A percentile compares a stretch with the other conserved stretches of the same genome.
Conservation (phyloP, 2,113 vertebrate genomes). For the Gorsachius goisagi region DNA sequence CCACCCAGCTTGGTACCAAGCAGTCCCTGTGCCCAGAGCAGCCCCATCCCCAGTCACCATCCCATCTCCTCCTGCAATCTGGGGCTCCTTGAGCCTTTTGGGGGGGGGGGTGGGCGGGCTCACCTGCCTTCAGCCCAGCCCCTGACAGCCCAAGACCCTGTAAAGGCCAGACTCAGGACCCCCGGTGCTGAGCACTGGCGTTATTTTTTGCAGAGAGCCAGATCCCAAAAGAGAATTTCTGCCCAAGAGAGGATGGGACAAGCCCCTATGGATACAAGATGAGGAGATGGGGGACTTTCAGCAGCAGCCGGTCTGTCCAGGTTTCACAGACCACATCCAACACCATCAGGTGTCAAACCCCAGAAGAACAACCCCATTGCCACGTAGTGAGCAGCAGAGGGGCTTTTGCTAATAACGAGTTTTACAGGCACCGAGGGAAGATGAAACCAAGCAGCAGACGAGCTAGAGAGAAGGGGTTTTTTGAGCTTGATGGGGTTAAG, state of each 20-base stretch:
- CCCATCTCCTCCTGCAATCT: neutral
- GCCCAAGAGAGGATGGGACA: neutral
- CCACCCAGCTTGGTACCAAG: fast-evolving
- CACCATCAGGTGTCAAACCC: neutral
- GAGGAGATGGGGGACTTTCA: neutral
- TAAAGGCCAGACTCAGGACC: neutral
- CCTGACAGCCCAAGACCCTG: neutral
- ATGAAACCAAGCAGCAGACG: neutral
- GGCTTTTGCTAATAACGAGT: neutral
- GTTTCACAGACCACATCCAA: neutral
- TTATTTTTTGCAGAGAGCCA: neutral
- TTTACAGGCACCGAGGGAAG: neutral
- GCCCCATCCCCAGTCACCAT: neutral
- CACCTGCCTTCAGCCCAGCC: neutral
- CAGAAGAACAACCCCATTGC: neutral
- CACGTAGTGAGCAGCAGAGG: neutral
- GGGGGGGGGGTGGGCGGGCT: too few species aligned
- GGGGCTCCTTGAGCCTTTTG: neutral
- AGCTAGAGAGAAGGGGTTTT: neutral
- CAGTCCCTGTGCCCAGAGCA: fast-evolving
- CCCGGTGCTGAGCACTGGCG: neutral
- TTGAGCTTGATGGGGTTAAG: neutral
- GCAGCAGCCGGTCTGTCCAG: neutral
- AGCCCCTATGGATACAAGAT: fast-evolving
- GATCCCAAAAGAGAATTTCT: neutral